Evolutionary conservation across 1,140 invertebrate genomes (phyloP).

Genomic region (Maconellicoccus hirsutus): DNA sequence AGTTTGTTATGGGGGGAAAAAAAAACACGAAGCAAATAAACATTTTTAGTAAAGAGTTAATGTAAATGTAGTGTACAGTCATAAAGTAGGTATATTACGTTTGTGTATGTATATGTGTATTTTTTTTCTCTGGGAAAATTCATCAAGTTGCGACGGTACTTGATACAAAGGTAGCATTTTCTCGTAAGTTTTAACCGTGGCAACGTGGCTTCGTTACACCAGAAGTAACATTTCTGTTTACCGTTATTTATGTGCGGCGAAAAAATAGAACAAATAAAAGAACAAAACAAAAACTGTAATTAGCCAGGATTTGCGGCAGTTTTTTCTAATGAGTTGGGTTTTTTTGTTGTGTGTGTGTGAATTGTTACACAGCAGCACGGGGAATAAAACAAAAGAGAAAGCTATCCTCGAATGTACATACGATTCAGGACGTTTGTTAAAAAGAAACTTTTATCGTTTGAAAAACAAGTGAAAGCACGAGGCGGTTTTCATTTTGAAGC

Average conservation of each 20-base stretch:
- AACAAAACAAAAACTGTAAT: slow-evolving; percentile 10
- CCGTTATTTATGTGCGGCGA: slow-evolving; percentile 7
- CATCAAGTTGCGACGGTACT: too few species aligned
- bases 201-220: background rate
- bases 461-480: background rate
- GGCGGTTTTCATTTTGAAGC: background rate
- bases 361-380: background rate
- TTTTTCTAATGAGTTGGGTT: slow-evolving; percentile 2
- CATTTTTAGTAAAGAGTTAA: too few species aligned
- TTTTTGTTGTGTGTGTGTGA: background rate
- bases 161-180: too few species aligned
- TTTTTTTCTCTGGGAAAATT: too few species aligned
- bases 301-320: slow-evolving; percentile 6
- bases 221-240: slow-evolving; percentile 5
- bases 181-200: background rate
- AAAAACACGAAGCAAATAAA: too few species aligned
- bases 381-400: slow-evolving; percentile 4
- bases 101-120: too few species aligned
- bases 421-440: background rate
- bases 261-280: slow-evolving; percentile 8
- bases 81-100: too few species aligned
- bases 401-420: background rate
- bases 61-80: too few species aligned
- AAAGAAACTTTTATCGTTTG: slow-evolving; percentile 9
- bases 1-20: too few species aligned